These are phyloP conservation scores for Diabrotica virgifera DNA, from an alignment of 1,140 invertebrate genomes.

Conservation along the genomic window DNA sequence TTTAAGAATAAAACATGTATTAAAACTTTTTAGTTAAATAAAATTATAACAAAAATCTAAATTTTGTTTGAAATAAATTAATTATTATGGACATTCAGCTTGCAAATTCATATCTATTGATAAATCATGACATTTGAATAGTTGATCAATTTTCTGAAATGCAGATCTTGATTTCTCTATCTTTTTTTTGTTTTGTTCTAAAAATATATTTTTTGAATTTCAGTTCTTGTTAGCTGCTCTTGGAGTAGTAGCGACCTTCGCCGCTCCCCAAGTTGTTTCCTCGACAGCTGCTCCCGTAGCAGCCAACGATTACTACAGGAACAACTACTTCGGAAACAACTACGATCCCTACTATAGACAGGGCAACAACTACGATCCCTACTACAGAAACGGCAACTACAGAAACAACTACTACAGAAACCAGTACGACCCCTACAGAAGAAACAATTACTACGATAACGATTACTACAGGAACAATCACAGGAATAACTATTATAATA, in stretches of 20 bases:
- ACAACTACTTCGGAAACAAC: background rate
- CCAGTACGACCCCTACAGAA: background rate
- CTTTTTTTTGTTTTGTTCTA: background rate
- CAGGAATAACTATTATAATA: background rate
- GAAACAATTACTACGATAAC: background rate
- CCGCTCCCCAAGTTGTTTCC: background rate
- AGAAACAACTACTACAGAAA: background rate
- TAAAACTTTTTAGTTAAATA: no score
- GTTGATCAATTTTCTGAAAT: no score
- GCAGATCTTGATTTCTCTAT: no score
- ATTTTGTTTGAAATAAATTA: no score
- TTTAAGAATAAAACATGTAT: no score
- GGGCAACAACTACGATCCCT: constrained; percentile 3
- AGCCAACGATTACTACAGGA: background rate
- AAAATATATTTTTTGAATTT: background rate
- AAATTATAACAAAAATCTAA: no score
- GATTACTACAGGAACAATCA: constrained; percentile 9
- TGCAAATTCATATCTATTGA: no score
- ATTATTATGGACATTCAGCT: no score
- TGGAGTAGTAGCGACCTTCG: background rate
- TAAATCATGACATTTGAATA: no score
- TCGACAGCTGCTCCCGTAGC: background rate
- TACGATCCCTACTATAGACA: background rate
- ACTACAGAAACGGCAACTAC: background rate
- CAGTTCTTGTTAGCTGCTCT: constrained; percentile 2